phyloP scores from a whole-genome alignment of 92 coral and sea anemone genomes.

The Palythoa grandis region DNA sequence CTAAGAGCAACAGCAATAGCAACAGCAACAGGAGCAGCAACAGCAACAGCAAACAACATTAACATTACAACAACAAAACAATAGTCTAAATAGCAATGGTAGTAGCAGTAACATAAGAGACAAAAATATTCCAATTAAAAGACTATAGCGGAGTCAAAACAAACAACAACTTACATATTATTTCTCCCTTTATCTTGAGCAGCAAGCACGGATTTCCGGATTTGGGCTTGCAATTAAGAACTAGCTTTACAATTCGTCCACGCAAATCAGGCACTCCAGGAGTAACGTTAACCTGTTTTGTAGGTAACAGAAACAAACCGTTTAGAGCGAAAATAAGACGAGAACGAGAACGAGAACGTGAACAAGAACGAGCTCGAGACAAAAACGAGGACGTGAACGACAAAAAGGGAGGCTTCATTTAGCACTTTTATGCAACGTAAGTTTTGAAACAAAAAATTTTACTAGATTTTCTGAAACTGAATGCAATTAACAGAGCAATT shows the following conservation, averaged over 20 bases:
- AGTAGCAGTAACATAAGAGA: not conserved
- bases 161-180: constrained; percentile 14
- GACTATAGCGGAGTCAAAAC: not conserved
- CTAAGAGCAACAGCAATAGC: not conserved
- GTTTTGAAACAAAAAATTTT: not conserved
- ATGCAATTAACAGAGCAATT: not conserved
- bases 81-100: not conserved
- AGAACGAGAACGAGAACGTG: not conserved
- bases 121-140: no score
- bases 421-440: not conserved
- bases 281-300: constrained; percentile 18
- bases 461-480: not conserved
- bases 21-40: not conserved
- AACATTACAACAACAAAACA: not conserved
- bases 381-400: not conserved
- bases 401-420: not conserved
- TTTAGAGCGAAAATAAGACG: not conserved
- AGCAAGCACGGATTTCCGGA: constrained; percentile 6
- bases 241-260: constrained; percentile 21
- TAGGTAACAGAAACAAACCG: not conserved
- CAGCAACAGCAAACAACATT: not conserved
- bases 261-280: constrained; percentile 8
- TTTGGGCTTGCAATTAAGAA: constrained; percentile 11
- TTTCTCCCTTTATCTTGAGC: constrained; percentile 9
- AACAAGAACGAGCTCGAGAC: not conserved